Evolutionary conservation across 30 jellyfish, hydroid and myxozoan species (phyloP).

Genomic region (Aurelia coerulea): DNA sequence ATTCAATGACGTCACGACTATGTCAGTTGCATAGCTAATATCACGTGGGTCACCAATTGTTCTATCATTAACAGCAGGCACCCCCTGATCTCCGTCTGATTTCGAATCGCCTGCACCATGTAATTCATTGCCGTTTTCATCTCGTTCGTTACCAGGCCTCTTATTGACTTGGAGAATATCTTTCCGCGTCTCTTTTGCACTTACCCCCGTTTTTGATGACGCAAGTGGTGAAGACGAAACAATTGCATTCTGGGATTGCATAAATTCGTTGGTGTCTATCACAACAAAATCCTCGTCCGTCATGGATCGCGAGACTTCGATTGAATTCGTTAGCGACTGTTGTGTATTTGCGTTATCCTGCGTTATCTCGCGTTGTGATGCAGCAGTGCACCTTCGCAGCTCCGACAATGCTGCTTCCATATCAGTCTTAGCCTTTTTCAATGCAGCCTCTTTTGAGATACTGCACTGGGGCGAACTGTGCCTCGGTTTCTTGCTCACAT

Average conservation of each 20-base stretch:
- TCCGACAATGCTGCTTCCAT: constrained; percentile 69
- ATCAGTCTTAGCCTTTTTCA: constrained; percentile 57
- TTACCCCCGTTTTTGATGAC: too few species aligned
- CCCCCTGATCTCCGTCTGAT: not conserved
- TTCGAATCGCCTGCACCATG: not conserved
- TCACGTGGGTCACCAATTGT: too few species aligned
- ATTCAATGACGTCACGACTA: too few species aligned
- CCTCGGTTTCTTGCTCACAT: constrained; percentile 19
- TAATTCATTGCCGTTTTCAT: not conserved
- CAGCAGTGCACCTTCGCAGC: constrained; percentile 41
- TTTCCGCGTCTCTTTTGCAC: too few species aligned
- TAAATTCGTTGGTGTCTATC: constrained; percentile 16
- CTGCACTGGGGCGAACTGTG: constrained; percentile 25
- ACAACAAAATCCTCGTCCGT: constrained; percentile 70
- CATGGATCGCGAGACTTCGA: constrained; percentile 51
- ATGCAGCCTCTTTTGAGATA: constrained; percentile 26
- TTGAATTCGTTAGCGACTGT: constrained; percentile 56
- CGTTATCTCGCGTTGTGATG: constrained; percentile 9
- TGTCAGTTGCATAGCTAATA: too few species aligned
- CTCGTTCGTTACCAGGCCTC: not conserved
- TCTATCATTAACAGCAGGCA: too few species aligned
- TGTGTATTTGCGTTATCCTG: constrained; percentile 47
- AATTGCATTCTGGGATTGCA: not conserved
- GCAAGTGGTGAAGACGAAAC: not conserved
- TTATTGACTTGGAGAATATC: not conserved